Base-by-base conservation (phyloP, 2,113 vertebrate genomes). In the Oncorhynchus nerka region DNA sequence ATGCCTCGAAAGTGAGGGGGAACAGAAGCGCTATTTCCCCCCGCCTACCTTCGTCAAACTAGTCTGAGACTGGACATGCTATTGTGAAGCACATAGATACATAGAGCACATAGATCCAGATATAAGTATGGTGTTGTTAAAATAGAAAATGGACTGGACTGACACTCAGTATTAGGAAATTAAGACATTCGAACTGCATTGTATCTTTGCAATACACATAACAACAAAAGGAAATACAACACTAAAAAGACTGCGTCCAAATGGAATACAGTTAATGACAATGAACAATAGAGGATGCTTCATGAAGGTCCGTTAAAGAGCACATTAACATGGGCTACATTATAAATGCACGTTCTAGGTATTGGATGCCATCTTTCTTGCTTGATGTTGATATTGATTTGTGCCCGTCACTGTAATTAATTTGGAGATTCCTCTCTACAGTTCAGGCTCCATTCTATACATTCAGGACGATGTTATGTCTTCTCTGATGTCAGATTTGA, bases 1-100 rank as follows among this genome's bases (percentile, higher is more conserved):
- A 91, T 90, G 83, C 83, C 68, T 82, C 71, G 16, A 20, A 9
- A 5, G 34, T 77, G 55, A 79, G 73, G 5, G 79, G 24, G 70
- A 45, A 77, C 67, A 75, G 26, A 78, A 65, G 22, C 16, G 20
- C 55, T 45, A 45, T 61, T 74, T 70, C 67, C 39, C 76, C 83
- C 76, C 72, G 70, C 84, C 79, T 88, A 87, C 84, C 85, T 87
- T 88, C 74, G 80, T 67, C 75, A 68, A 64, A 79, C 78, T 34
- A 73, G 34, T 84, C 85, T 70, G 48, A 71, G 77, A 30, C 86
- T 16, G 83, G 78, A 78, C 79, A 88, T 87, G 79, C 86, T 86
- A 62, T 11, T 62, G 59, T 67, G 51, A 88, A 48, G 82, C 68
- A 87, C 39, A 85, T 30, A 34, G 82, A 70, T 51, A 92, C 39